Conservation (phyloP, 2,888 invertebrate species). For the Aricia artaxerxes region DNA sequence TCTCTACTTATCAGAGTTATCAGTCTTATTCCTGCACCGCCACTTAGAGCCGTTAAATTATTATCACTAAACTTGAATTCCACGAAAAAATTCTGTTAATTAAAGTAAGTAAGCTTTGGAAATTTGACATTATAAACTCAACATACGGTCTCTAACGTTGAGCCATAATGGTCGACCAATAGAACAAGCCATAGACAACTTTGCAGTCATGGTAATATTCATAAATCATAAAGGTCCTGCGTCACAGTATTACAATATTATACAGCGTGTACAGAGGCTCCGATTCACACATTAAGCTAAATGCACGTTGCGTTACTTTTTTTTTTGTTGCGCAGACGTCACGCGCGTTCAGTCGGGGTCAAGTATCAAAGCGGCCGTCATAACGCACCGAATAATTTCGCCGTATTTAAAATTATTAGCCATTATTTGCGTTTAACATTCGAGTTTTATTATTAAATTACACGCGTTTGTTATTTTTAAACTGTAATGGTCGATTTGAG, state of each 20-base stretch:
- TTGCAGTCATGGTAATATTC: neutral
- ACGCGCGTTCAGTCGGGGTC: slow-evolving; percentile 47
- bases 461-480: slow-evolving; percentile 12
- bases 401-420: slow-evolving; percentile 53
- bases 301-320: neutral
- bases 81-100: too few species aligned
- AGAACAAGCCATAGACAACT: neutral
- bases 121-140: too few species aligned
- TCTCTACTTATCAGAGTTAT: neutral
- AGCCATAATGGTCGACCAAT: too few species aligned
- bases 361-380: slow-evolving; percentile 58
- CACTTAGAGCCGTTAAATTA: too few species aligned
- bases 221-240: neutral
- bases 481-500: neutral
- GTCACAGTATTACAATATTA: too few species aligned
- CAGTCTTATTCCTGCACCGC: too few species aligned
- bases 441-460: slow-evolving; percentile 11
- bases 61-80: too few species aligned
- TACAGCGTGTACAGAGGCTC: neutral
- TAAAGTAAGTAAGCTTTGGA: too few species aligned
- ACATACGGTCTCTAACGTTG: too few species aligned
- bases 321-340: slow-evolving; percentile 5
- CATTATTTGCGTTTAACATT: slow-evolving; percentile 11
- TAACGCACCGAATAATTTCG: slow-evolving; percentile 66
- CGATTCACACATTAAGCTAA: neutral